These are phyloP conservation scores for Macrophya annulata DNA, from an alignment of 2,888 invertebrate species.

Conservation along the genomic window DNA sequence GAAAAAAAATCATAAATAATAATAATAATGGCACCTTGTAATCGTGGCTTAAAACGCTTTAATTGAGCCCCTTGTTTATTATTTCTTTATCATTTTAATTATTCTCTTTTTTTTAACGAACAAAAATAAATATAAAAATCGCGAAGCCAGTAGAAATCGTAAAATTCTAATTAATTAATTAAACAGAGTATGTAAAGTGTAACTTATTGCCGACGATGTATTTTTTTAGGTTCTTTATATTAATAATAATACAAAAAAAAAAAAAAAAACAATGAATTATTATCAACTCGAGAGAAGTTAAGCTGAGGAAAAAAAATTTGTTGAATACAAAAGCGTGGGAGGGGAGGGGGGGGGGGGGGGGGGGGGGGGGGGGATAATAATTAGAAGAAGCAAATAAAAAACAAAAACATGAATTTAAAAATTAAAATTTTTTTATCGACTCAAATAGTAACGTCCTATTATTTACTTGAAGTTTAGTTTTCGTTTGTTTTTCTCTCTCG, in stretches of 20 bases:
- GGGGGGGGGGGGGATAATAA: neutral
- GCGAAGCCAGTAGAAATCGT: neutral
- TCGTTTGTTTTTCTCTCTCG: neutral
- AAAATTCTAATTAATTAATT: neutral
- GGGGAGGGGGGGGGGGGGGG: too few species aligned
- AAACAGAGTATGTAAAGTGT: constrained; percentile 4
- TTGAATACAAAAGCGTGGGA: neutral
- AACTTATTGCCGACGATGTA: constrained; percentile 10
- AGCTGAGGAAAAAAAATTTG: neutral
- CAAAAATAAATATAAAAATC: neutral
- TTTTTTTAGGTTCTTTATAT: constrained; percentile 24
- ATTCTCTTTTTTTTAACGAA: constrained; percentile 12
- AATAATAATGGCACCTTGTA: constrained; percentile 32
- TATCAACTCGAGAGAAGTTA: neutral
- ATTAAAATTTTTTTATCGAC: constrained; percentile 6
- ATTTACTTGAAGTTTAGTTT: constrained; percentile 11
- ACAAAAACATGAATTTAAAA: neutral
- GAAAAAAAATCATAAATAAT: neutral
- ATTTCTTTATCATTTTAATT: constrained; percentile 33
- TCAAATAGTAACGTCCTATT: neutral
- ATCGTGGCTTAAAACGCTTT: neutral
- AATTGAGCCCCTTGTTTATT: constrained; percentile 4
- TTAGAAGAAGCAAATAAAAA: neutral
- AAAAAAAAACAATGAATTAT: neutral
- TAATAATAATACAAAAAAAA: neutral